Percentiles rank a stretch among this genome's conserved stretches.
These are phyloP conservation scores for Mastacembelus armatus DNA, from an alignment of 2,797 vertebrate species.

Conservation along the genomic window DNA sequence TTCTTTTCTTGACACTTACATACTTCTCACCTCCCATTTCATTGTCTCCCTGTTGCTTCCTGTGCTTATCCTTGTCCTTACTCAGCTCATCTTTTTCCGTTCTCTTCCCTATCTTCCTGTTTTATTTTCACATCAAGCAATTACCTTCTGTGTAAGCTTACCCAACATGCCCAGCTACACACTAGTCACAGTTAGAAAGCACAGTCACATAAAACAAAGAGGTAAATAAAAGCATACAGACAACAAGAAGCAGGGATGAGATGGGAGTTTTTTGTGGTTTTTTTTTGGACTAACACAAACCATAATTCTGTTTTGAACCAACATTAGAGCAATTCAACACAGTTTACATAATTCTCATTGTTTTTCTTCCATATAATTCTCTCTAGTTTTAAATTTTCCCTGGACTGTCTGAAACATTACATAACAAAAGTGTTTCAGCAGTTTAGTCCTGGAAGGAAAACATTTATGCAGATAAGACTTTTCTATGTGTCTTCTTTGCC, in stretches of 20 bases:
- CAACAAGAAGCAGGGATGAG: neutral
- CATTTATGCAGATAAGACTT: too few species aligned
- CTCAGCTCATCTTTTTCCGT: constrained; percentile 20
- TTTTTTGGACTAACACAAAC: constrained; percentile 1
- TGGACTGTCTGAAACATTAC: constrained; percentile 7
- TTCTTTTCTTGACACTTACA: constrained; percentile 22
- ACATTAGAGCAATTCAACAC: neutral
- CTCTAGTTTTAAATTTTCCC: constrained; percentile 6
- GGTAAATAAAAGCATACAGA: neutral
- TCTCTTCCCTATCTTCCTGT: constrained; percentile 22
- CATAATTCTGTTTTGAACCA: constrained; percentile 24
- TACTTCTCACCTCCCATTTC: constrained; percentile 33
- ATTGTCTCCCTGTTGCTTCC: constrained; percentile 44
- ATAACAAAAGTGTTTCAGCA: neutral
- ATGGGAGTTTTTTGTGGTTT: too few species aligned
- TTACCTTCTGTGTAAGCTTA: constrained; percentile 57
- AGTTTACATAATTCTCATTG: constrained; percentile 28
- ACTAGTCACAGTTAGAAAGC: constrained; percentile 9
- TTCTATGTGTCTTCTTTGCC: too few species aligned
- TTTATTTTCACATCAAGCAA: constrained; percentile 49
- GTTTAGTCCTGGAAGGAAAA: neutral
- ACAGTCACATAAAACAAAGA: neutral
- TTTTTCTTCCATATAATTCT: constrained; percentile 3
- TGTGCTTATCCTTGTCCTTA: constrained; percentile 27
- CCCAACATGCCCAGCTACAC: constrained; percentile 30